Percentiles rank a stretch among this genome's conserved stretches.
Conservation (phyloP, 2,113 vertebrate species). For the Dipodomys merriami region DNA sequence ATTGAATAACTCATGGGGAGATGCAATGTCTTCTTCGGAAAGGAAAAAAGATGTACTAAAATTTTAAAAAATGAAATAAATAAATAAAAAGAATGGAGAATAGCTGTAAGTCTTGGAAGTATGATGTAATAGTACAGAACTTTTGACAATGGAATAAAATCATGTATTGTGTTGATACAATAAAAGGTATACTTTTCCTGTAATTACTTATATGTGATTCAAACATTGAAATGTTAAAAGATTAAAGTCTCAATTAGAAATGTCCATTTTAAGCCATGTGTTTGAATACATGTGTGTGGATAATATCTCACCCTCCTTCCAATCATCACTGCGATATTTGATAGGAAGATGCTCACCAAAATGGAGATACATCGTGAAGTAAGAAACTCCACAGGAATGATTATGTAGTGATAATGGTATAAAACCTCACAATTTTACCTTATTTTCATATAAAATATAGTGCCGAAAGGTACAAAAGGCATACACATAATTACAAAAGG, state of each 20-base stretch:
- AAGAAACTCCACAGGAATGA: not conserved
- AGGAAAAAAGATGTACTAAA: not conserved
- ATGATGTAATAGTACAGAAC: not conserved
- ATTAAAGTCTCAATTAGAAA: not conserved
- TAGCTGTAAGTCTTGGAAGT: not conserved
- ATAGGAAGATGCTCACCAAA: not conserved
- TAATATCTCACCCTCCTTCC: not conserved
- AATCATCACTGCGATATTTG: not conserved
- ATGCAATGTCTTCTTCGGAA: not conserved
- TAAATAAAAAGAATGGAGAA: not conserved
- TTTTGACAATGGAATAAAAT: not conserved
- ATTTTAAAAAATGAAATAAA: too few species aligned
- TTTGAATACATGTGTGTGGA: not conserved
- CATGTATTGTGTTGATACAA: not conserved
- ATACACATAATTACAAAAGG: not conserved
- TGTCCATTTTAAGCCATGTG: not conserved
- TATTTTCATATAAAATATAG: not conserved
- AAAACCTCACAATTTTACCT: not conserved
- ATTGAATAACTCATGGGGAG: not conserved
- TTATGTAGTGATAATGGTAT: not conserved
- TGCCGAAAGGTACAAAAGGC: not conserved
- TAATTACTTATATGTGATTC: not conserved
- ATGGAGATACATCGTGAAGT: not conserved
- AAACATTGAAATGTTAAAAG: not conserved
- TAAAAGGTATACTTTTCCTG: not conserved